Base-by-base conservation (phyloP, 1,140 invertebrate genomes). In the Pseudomyrmex flavicornis region DNA sequence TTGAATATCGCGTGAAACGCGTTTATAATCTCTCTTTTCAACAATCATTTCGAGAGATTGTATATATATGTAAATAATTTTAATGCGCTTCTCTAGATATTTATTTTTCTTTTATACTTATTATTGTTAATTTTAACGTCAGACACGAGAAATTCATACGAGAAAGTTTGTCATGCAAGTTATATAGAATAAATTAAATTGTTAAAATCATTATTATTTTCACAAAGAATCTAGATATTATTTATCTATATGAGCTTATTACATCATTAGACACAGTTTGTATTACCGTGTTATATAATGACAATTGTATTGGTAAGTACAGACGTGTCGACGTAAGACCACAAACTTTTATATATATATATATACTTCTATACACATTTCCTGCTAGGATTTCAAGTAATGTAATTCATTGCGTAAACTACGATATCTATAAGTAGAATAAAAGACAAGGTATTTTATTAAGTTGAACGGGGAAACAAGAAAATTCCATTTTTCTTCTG, bases 201-300 rank as follows among this genome's bases (percentile, higher is more conserved):
- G 35, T 52, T 52, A 52, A 9, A 50, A 12, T 10, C 0, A 52
- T 52, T 52, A 2, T 52, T 13, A 13, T 52, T 52, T 52, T 52
- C 50, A 52, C 50, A 52, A 52, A 52, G 10, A 48, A 48, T 75
- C 9, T 12, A 54, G 69, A 17, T 35, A 73, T 59, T 58, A 10
- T 61, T n/a, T 75, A 9, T 35, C 35, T 48, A 12, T 17, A 17
- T 2, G 12, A 65, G 17, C 26, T 13, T 7, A 20, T 79, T 79
- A 44, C 48, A 48, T 76, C 48, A 77, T 12, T 13, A 20, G 12
- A 68, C 50, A 20, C 17, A 68, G 20, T 69, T 58, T 8, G 46
- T 17, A 77, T 77, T 68, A 69, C 13, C 17, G 17, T 10, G 75
- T 79, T 79, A 46, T 12, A 10, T 26, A 79, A 79, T 56, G 46